Conservation (phyloP, 2,797 vertebrate genomes). For the Cirrhinus molitorella region DNA sequence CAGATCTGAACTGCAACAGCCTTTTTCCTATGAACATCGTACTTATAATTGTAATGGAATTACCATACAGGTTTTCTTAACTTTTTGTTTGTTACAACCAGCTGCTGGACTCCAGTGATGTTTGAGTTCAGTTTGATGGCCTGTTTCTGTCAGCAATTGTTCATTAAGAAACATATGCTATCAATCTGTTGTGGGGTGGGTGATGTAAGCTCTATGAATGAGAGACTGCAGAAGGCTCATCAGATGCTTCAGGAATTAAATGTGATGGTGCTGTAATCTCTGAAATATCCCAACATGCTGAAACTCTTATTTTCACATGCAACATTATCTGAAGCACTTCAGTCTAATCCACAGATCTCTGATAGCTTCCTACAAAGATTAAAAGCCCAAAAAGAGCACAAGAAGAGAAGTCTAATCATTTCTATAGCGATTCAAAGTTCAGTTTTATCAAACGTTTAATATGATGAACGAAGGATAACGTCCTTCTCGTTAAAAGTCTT, state of each 20-base stretch:
- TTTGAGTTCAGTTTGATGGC: conserved; percentile 24
- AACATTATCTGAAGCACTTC: not conserved
- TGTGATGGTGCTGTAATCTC: not conserved
- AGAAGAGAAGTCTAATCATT: not conserved
- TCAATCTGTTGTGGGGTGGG: conserved; percentile 60
- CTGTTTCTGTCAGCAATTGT: conserved; percentile 38
- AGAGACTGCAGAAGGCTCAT: conserved; percentile 46
- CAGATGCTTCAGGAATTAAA: conserved; percentile 27
- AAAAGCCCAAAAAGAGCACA: not conserved
- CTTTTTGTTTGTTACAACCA: not conserved
- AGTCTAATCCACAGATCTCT: not conserved
- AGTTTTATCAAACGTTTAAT: no score
- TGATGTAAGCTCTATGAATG: conserved; percentile 59
- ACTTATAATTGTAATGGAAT: not conserved
- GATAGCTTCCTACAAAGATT: not conserved
- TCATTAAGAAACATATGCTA: conserved; percentile 64
- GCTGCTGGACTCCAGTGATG: not conserved
- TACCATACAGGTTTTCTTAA: not conserved
- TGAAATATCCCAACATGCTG: conserved; percentile 37
- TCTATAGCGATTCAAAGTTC: no score
- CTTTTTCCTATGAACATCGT: no score
- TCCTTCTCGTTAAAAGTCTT: no score
- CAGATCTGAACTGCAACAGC: no score
- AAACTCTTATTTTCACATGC: conserved; percentile 45
- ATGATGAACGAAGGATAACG: no score